Base-by-base conservation (phyloP, 2,797 vertebrate genomes). In the Sciurus carolinensis region DNA sequence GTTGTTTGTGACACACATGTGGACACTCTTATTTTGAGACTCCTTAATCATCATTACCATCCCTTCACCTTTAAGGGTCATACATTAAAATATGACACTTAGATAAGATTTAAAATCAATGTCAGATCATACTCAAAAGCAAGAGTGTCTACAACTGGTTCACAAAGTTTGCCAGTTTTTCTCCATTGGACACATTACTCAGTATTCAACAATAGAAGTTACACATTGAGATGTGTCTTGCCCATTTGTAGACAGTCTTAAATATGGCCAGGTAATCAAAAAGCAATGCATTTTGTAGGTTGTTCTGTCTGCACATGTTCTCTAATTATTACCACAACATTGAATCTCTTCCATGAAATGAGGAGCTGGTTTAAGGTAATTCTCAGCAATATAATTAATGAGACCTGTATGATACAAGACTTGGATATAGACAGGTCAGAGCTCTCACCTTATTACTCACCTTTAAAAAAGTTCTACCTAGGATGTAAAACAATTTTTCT, bases 71-170 rank as follows among this genome's bases (percentile, higher is more conserved):
- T 96, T 76, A 67, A 88, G 17, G 12, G 4, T 66, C 66, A 52
- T 44, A 75, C 79, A n/a, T 24, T 72, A 57, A 95, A 95, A 69
- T 42, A 72, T 59, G 52, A 57, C 10, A 83, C 11, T 86, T 39
- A 28, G 57, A 59, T 86, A 87, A 30, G 42, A 66, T 87, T 80
- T 94, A 64, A 72, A 91, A 89, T 28, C 24, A 92, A 82, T 62
- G 44, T 28, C 77, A 91, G 79, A 72, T 82, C 42, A 93, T 90
- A 28, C 36, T 30, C 79, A 82, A 95, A 85, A 95, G 33, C 76
- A 87, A 95, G 44, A 86, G 17, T 89, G 28, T 87, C 57, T 84
- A 18, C 8, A 57, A 30, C 5, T 17, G 24, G 33, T 76, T 33
- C 52, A 30, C 30, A 44, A 90, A 54, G 2, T 71, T 59, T 54